Evolutionary conservation across 2,888 invertebrate species (phyloP).

Genomic region (Lasius fuliginosus): DNA sequence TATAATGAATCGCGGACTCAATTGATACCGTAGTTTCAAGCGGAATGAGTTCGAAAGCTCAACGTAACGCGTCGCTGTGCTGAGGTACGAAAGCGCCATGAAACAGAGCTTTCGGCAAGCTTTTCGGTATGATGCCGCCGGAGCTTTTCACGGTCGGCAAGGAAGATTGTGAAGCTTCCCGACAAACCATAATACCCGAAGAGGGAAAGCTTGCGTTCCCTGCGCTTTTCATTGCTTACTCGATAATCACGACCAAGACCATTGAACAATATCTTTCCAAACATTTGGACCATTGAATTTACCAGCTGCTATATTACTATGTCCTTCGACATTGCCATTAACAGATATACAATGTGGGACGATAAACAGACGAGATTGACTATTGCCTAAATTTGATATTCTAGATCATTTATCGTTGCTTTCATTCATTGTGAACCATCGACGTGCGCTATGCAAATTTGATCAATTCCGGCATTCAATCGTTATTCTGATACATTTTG

Average conservation of each 20-base stretch:
- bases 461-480: background rate
- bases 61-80: conserved; percentile 41
- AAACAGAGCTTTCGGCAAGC: conserved; percentile 54
- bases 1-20: conserved; percentile 4
- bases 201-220: conserved; percentile 5
- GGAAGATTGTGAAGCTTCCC: conserved; percentile 57
- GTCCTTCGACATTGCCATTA: conserved; percentile 15
- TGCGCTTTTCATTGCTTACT: conserved; percentile 7
- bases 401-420: background rate
- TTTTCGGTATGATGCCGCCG: background rate
- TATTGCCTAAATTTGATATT: background rate
- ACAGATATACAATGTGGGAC: background rate
- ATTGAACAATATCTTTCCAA: background rate
- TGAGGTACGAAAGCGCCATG: conserved; percentile 46
- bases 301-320: conserved; percentile 17
- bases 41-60: conserved; percentile 37
- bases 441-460: background rate
- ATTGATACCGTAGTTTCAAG: conserved; percentile 58
- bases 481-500: background rate
- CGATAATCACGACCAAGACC: conserved; percentile 1
- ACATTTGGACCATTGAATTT: background rate
- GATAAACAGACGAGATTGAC: conserved; percentile 1
- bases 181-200: conserved; percentile 41
- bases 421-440: background rate
- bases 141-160: conserved; percentile 59